phyloP scores from a whole-genome alignment of 2,797 vertebrate genomes.

The Kryptopterus vitreolus region DNA sequence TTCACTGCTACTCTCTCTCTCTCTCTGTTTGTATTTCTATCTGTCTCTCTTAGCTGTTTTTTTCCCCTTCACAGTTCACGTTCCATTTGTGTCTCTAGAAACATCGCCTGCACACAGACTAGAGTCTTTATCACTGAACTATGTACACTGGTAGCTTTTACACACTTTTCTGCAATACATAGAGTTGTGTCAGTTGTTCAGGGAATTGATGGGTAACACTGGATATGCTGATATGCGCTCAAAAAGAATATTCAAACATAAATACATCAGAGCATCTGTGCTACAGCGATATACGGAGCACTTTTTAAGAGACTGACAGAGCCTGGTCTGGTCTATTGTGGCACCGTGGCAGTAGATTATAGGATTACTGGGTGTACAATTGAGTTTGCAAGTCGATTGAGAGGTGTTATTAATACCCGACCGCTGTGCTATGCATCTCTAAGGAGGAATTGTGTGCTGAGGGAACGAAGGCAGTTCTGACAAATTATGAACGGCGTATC shows the following conservation, averaged over 20 bases:
- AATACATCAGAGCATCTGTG: slow-evolving; percentile 1
- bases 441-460: slow-evolving; percentile 33
- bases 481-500: slow-evolving; percentile 43
- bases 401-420: slow-evolving; percentile 49
- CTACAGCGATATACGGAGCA: neutral
- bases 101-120: slow-evolving; percentile 32
- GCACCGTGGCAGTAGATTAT: slow-evolving; percentile 45
- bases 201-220: neutral
- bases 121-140: slow-evolving; percentile 1
- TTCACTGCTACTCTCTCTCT: slow-evolving; percentile 26
- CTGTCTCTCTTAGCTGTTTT: neutral
- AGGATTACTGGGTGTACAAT: slow-evolving; percentile 53
- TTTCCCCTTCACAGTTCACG: slow-evolving; percentile 39
- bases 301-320: slow-evolving; percentile 31
- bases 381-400: slow-evolving; percentile 51
- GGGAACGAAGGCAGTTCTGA: slow-evolving; percentile 50
- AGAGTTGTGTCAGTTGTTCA: neutral
- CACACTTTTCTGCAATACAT: slow-evolving; percentile 16
- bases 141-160: neutral
- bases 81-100: slow-evolving; percentile 48
- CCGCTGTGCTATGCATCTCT: slow-evolving; percentile 31
- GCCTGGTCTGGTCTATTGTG: slow-evolving; percentile 31
- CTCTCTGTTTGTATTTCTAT: slow-evolving; percentile 19
- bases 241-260: neutral
- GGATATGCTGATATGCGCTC: neutral